Evolutionary conservation across 2,113 vertebrate genomes (phyloP), one percentile per base, ranked within the genome.

Genomic region (Campylomormyrus tamandua): DNA sequence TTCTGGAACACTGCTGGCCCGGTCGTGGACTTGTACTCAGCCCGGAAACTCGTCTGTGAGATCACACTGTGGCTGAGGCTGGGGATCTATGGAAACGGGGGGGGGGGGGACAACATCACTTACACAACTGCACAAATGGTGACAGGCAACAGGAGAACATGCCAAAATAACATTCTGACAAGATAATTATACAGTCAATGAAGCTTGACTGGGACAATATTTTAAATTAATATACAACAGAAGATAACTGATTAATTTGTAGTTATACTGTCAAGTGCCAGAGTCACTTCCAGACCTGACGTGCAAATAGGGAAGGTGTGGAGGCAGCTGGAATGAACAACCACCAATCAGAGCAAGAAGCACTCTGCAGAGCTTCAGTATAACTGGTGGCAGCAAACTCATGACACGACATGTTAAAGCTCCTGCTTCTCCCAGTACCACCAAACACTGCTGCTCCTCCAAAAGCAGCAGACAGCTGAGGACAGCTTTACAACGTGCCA

Each of bases 31-130:
- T 99, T 99, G 91, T 99, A 98, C 92, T 99, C 98, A 0, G 98
- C 98, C 92, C 98, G 96, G 94, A 99, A 99, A 95, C 97, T 98
- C 48, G 98, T 98, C 95, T 99, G 98, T 87, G 97, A 98, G 95
- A 99, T 96, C 94, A 98, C 98, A 58, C 98, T 99, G 97, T 99
- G 98, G 95, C 98, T 97, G 93, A 99, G 97, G 93, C 98, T 99
- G 94, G 98, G 98, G 89, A 99, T 99, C 98, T 99, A 96, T 24
- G 77, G 13, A 10, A 53, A 3, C 56, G 2, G 3, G 49, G 53
- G 0, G 52, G 3, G 50, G 50, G 15, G 50, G 49, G 49, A n/a
- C 39, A 46, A 48, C 21, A 46, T 17, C 3, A 62, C 46, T 89
- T 48, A 52, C 27, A 21, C 62, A 89, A 2, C 35, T 80, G 35